A percentile compares a stretch with the other conserved stretches of the same genome.
Evolutionary conservation across 2,888 invertebrate species (phyloP).

Genomic region (Hoplodrina blanda): DNA sequence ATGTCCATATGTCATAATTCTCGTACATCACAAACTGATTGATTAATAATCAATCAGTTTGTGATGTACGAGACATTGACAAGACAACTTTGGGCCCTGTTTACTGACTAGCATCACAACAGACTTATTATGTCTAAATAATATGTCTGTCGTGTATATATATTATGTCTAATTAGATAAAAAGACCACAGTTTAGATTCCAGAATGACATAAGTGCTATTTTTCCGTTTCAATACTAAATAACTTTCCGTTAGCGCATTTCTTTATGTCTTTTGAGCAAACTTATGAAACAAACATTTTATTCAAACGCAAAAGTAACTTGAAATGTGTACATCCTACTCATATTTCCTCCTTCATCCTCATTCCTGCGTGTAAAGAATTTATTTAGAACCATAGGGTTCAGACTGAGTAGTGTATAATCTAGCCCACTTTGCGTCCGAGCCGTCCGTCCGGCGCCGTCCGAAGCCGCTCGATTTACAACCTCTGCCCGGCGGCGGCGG

Average conservation of each 20-base stretch:
- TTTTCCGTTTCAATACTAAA: neutral
- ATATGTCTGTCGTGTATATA: too few species aligned
- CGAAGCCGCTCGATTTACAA: conserved; percentile 30
- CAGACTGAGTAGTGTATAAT: conserved; percentile 47
- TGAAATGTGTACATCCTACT: conserved; percentile 12
- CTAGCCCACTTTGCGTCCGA: conserved; percentile 42
- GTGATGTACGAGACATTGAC: too few species aligned
- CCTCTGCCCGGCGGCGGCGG: conserved; percentile 14
- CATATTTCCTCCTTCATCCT: conserved; percentile 20
- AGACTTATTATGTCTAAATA: too few species aligned
- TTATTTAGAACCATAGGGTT: conserved; percentile 24
- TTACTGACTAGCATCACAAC: too few species aligned
- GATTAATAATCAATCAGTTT: too few species aligned
- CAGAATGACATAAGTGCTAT: neutral
- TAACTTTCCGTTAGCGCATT: too few species aligned
- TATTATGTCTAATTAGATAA: too few species aligned
- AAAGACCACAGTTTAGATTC: neutral
- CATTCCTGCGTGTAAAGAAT: conserved; percentile 14
- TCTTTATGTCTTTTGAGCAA: too few species aligned
- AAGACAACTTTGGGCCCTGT: too few species aligned
- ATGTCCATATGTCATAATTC: neutral
- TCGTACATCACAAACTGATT: neutral
- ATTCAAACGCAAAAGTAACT: conserved; percentile 36
- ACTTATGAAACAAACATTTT: conserved; percentile 11
- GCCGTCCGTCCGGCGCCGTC: conserved; percentile 5